Base-by-base conservation (phyloP, 2,113 vertebrate species). In the Cyanoderma ruficeps region DNA sequence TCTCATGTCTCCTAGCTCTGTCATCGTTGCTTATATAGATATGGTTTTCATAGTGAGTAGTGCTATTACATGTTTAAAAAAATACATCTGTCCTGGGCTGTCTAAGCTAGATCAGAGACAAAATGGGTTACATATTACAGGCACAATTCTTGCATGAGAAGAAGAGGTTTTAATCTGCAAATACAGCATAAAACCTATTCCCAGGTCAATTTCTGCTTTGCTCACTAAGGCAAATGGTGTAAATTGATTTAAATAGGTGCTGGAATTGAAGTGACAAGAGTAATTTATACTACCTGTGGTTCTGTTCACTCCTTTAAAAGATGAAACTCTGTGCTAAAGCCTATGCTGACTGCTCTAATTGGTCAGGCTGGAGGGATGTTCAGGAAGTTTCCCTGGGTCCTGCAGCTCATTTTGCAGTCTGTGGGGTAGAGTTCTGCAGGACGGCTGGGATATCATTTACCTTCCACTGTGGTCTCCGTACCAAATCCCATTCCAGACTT, bases 261-360 rank as follows among this genome's bases (percentile, higher is more conserved):
- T 92, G 39, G 86, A 93, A 94, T 96, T 95, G 91, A 96, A 93
- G 89, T 97, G 96, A 93, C 96, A 95, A 44, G 83, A 94, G 68
- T 87, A 93, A 95, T 97, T 96, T 94, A 83, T 95, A 74, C 35
- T 92, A 94, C 89, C 52, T 44, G 35, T 68, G 56, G 47, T 97
- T 93, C 86, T 83, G 64, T 47, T 90, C 0, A 1, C 33, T 92
- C 13, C 56, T 71, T 78, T 90, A 75, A 60, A 83, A 83, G 52
- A 89, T 75, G 52, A 83, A 84, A 41, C 64, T 41, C 64, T 65
- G 31, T 5, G 46, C 57, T 88, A 46, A 67, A 94, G 35, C 76
- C 83, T 67, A 19, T 90, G 72, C 80, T 81, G 86, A 39, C 59
- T 83, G 55, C 30, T 83, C 33, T 90, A 79, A 85, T 90, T 82